Percentiles rank a stretch among this genome's conserved stretches.
These are phyloP conservation scores for Spisula subtruncata DNA, from an alignment of 2,888 invertebrate genomes.

Conservation along the genomic window DNA sequence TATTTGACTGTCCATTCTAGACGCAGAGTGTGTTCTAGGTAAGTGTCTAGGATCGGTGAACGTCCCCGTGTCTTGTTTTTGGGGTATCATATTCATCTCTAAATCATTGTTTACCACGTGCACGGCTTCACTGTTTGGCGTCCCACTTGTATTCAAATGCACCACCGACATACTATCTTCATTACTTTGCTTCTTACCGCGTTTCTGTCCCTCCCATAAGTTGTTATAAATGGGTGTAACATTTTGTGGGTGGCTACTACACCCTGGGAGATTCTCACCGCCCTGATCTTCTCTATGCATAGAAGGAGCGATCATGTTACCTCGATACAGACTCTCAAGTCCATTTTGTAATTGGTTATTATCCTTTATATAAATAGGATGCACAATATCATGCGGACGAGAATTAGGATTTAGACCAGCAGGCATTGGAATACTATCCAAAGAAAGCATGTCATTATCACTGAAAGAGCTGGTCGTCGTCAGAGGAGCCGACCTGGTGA, in stretches of 20 bases:
- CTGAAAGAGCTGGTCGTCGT: neutral
- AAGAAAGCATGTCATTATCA: slow-evolving; percentile 16
- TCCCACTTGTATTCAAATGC: neutral
- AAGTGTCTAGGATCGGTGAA: neutral
- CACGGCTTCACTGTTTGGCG: neutral
- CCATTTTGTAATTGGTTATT: neutral
- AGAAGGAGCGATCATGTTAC: neutral
- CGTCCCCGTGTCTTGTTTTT: neutral
- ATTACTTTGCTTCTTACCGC: slow-evolving; percentile 38
- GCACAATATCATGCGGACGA: slow-evolving; percentile 20
- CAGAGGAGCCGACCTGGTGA: neutral
- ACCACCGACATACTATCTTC: slow-evolving; percentile 21
- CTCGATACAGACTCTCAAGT: neutral
- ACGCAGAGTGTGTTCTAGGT: neutral
- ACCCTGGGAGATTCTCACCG: neutral
- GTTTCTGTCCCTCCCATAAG: slow-evolving; percentile 48
- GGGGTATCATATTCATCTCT: slow-evolving; percentile 41
- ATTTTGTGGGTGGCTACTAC: slow-evolving; percentile 2
- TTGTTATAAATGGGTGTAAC: slow-evolving; percentile 47
- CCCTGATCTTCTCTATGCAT: neutral
- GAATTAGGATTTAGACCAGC: slow-evolving; percentile 44
- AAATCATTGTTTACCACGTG: slow-evolving; percentile 44
- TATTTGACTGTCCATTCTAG: slow-evolving; percentile 26
- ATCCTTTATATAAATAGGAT: slow-evolving; percentile 37
- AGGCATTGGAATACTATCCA: slow-evolving; percentile 43